Conservation (phyloP, 2,888 invertebrate species). For the Artemia sp. region DNA sequence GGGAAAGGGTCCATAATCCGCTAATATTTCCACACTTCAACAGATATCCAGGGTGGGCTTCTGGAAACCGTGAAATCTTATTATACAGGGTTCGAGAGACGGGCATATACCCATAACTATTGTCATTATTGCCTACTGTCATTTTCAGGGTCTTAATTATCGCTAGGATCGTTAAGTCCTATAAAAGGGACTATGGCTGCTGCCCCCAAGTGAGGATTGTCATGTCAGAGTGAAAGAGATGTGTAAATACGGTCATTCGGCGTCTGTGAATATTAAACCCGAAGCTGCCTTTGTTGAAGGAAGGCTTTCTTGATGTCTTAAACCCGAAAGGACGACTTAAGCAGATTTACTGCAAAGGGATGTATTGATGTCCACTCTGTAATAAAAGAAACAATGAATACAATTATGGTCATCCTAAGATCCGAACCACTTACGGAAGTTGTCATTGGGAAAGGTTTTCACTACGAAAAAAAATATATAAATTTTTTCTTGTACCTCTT, state of each 20-base stretch:
- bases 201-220: conserved; percentile 10
- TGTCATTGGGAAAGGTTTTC: no score
- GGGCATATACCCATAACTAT: conserved; percentile 8
- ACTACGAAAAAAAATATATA: no score
- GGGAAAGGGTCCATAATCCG: conserved; percentile 1
- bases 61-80: conserved; percentile 4
- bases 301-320: background rate
- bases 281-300: conserved; percentile 8
- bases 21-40: background rate
- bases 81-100: conserved; percentile 5
- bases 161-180: conserved; percentile 6
- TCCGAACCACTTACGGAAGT: no score
- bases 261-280: conserved; percentile 10
- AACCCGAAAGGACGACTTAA: no score
- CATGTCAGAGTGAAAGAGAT: conserved; percentile 13
- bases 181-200: conserved; percentile 12
- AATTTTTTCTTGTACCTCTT: no score
- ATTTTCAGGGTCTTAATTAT: conserved; percentile 14
- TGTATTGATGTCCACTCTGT: no score
- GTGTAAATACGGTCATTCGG: conserved; percentile 7
- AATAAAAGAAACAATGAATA: no score
- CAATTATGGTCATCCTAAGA: no score
- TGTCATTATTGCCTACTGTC: conserved; percentile 15
- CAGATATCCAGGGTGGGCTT: conserved; percentile 6
- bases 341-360: no score